These are phyloP conservation scores for Varanus komodoensis DNA, from an alignment of 2,113 vertebrate genomes.

Conservation along the genomic window DNA sequence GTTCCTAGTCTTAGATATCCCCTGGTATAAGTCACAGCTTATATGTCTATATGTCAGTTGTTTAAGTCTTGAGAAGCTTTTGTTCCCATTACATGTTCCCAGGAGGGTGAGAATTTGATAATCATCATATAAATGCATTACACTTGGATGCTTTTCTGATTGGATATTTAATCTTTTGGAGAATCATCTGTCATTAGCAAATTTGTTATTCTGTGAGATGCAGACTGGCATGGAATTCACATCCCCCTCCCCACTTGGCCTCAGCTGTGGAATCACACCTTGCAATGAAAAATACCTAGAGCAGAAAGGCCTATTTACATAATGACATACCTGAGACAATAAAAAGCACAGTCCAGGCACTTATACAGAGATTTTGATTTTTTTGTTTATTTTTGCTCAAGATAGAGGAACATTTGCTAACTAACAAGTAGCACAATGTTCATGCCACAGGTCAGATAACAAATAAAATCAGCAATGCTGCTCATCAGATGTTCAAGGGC, in stretches of 20 bases:
- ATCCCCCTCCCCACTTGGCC: neutral
- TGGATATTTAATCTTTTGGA: conserved; percentile 26
- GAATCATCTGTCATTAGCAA: conserved; percentile 16
- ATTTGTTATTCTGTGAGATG: conserved; percentile 1
- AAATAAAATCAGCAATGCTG: neutral
- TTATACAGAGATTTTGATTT: neutral
- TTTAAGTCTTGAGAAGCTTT: neutral
- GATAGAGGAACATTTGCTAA: neutral
- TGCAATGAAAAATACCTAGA: neutral
- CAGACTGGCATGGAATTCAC: neutral
- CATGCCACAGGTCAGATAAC: neutral
- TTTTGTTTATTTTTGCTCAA: neutral
- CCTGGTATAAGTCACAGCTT: neutral
- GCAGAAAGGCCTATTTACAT: neutral
- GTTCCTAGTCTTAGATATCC: neutral
- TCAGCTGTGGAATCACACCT: conserved; percentile 9
- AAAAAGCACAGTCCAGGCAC: neutral
- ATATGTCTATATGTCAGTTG: no score
- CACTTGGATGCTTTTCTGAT: conserved; percentile 31
- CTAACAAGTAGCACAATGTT: neutral
- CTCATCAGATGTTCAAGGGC: neutral
- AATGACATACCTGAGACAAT: conserved; percentile 1
- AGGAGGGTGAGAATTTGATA: neutral
- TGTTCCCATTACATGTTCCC: neutral
- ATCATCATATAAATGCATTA: conserved; percentile 12